Conservation (phyloP, 2,113 vertebrate genomes). For the Eurypyga helias region DNA sequence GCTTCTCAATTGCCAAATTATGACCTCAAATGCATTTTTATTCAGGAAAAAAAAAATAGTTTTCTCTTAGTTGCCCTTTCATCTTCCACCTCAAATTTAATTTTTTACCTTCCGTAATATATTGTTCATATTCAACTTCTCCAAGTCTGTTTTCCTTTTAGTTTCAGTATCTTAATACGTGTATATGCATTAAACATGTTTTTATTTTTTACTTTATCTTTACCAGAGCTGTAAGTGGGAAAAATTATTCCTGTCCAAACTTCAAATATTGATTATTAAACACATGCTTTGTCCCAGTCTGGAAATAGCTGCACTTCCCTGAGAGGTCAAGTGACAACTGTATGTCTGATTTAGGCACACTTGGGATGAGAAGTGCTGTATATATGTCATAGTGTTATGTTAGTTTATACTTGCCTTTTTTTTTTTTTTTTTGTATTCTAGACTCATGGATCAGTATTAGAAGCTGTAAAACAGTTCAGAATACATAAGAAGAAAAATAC, state of each 20-base stretch:
- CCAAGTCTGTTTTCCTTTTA: neutral
- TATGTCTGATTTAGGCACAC: neutral
- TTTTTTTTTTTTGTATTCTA: neutral
- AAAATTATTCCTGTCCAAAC: neutral
- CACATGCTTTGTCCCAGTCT: neutral
- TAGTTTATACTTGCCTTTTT: neutral
- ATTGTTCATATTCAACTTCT: neutral
- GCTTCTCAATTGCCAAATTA: neutral
- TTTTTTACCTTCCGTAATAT: neutral
- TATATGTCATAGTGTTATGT: neutral
- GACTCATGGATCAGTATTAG: neutral
- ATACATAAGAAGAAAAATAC: neutral
- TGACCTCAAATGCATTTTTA: neutral
- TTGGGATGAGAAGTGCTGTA: neutral
- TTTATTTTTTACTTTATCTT: neutral
- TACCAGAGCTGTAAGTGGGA: neutral
- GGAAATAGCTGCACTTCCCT: neutral
- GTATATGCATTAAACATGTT: fast-evolving
- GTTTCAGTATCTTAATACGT: neutral
- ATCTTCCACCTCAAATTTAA: neutral
- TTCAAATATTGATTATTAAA: neutral
- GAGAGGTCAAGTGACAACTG: neutral
- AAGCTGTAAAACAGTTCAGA: neutral
- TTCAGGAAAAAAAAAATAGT: neutral
- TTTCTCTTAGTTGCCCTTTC: neutral